Percentiles rank a stretch among this genome's conserved stretches.
phyloP scores from a whole-genome alignment of 2,797 vertebrate species.

The Onychomys leucogaster region DNA sequence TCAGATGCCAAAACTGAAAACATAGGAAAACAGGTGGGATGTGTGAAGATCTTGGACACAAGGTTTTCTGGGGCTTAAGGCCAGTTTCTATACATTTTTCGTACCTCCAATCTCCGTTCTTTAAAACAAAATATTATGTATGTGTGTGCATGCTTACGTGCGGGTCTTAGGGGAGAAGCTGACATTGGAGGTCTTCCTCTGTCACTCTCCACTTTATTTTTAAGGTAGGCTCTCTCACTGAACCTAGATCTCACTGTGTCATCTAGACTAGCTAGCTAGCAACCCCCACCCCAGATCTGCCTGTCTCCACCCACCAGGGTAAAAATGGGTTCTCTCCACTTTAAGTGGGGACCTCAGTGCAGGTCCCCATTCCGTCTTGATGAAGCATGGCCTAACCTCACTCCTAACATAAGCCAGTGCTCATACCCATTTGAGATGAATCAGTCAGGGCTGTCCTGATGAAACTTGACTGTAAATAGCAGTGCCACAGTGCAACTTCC shows the following conservation, averaged over 20 bases:
- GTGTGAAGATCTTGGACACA: not conserved
- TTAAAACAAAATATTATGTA: not conserved
- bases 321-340: not conserved
- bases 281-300: not conserved
- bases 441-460: not conserved
- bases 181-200: not conserved
- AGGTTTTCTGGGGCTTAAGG: not conserved
- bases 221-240: not conserved
- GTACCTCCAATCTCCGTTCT: not conserved
- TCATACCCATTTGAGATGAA: not conserved
- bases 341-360: not conserved
- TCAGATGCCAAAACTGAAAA: not conserved
- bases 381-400: not conserved
- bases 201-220: not conserved
- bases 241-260: not conserved
- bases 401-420: not conserved
- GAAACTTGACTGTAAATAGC: not conserved
- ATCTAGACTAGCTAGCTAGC: not conserved
- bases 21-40: not conserved
- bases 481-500: not conserved
- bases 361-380: not conserved
- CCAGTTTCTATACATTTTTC: not conserved
- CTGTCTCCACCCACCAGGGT: not conserved
- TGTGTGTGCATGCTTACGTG: not conserved
- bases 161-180: not conserved